Conservation (phyloP, 2,113 vertebrate genomes). For the Geococcyx californianus region DNA sequence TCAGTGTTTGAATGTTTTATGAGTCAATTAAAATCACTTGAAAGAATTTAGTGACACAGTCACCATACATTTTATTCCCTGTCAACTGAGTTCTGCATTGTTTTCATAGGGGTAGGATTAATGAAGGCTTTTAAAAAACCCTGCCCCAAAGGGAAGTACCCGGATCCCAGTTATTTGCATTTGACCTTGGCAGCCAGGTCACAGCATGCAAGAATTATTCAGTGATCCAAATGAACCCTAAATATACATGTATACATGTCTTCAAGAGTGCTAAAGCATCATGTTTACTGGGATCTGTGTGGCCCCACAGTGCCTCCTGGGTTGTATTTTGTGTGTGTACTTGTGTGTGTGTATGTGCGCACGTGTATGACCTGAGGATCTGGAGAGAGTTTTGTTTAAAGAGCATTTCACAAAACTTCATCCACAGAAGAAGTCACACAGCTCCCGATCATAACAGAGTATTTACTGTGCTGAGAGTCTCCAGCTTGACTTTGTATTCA, state of each 20-base stretch:
- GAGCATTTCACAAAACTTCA: not conserved
- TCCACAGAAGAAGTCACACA: not conserved
- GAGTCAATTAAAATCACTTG: conserved; percentile 54
- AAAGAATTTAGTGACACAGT: conserved; percentile 37
- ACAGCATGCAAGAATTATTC: not conserved
- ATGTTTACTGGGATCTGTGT: not conserved
- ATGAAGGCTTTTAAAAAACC: not conserved
- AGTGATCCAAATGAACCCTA: not conserved
- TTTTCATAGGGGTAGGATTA: conserved; percentile 44
- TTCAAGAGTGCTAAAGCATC: not conserved
- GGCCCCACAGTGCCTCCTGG: not conserved
- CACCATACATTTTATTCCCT: conserved; percentile 26
- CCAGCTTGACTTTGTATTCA: not conserved
- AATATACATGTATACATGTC: not conserved
- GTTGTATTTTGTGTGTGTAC: not conserved
- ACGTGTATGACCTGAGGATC: not conserved
- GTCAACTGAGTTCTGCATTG: not conserved
- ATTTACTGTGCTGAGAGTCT: not conserved
- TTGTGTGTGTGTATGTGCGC: no score
- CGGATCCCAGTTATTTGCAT: not conserved
- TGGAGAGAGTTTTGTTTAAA: not conserved
- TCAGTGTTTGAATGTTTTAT: conserved; percentile 17
- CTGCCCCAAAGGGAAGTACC: not conserved
- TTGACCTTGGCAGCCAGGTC: not conserved
- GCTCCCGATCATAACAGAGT: not conserved